These are phyloP conservation scores for Pelagia noctiluca DNA, from an alignment of 30 jellyfish, hydroid and myxozoan species.

Conservation along the genomic window DNA sequence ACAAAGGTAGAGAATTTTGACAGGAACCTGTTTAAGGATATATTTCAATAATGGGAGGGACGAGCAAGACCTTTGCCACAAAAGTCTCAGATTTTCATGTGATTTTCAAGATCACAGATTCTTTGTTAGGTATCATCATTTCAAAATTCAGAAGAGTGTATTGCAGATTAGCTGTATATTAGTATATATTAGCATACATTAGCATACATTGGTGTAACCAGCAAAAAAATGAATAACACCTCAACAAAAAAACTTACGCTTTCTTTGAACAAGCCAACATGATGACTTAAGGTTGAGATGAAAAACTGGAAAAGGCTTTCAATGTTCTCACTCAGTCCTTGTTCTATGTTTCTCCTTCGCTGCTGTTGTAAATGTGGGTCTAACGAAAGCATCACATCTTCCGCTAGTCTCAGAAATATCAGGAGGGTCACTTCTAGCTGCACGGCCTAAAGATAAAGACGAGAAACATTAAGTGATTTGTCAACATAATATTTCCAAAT, in stretches of 20 bases:
- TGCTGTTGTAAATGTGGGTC: slow-evolving; percentile 77
- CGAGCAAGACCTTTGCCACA: too few relatives aligned
- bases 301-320: slow-evolving; percentile 65
- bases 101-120: too few relatives aligned
- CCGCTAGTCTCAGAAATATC: slow-evolving; percentile 81
- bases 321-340: slow-evolving; percentile 77
- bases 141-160: neutral
- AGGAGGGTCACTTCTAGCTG: slow-evolving; percentile 79
- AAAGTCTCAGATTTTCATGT: too few relatives aligned
- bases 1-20: too few relatives aligned
- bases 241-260: too few relatives aligned
- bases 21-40: too few relatives aligned
- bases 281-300: slow-evolving; percentile 54
- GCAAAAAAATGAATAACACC: too few relatives aligned
- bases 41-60: too few relatives aligned
- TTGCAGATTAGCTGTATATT: neutral
- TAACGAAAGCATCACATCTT: slow-evolving; percentile 75
- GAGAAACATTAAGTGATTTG: too few relatives aligned
- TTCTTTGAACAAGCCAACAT: slow-evolving; percentile 53
- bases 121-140: neutral
- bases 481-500: too few relatives aligned
- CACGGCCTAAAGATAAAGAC: slow-evolving; percentile 57
- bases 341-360: slow-evolving; percentile 83
- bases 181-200: too few relatives aligned
- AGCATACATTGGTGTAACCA: too few relatives aligned